A percentile compares a stretch with the other conserved stretches of the same genome.
phyloP scores from a whole-genome alignment of 2,797 vertebrate species.

The Falco cherrug region DNA sequence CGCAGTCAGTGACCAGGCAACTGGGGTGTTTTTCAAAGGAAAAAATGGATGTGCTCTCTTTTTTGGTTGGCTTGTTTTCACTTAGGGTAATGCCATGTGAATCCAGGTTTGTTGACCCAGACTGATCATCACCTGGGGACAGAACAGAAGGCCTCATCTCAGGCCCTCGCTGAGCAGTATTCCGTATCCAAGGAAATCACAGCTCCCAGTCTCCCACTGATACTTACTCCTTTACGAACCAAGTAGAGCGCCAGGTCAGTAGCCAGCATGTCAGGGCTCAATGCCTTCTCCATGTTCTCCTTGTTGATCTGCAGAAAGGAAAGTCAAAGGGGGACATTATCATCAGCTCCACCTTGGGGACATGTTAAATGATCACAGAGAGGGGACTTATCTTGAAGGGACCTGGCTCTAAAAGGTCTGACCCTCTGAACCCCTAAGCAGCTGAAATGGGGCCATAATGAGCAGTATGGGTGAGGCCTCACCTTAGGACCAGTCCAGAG shows the following conservation, averaged over 20 bases:
- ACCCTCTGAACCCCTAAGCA: too few relatives aligned
- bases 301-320: constrained; percentile 82
- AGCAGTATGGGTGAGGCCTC: not conserved
- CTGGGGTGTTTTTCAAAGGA: not conserved
- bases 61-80: constrained; percentile 70
- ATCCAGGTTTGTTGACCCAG: not conserved
- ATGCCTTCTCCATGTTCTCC: constrained; percentile 86
- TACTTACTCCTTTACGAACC: constrained; percentile 93
- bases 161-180: not conserved
- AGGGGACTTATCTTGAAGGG: too few relatives aligned
- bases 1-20: not conserved
- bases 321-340: not conserved
- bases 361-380: too few relatives aligned
- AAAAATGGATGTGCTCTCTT: not conserved
- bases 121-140: not conserved
- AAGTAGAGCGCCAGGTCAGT: constrained; percentile 84
- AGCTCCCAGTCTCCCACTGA: not conserved
- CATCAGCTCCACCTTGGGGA: not conserved
- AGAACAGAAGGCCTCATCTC: not conserved
- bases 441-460: not conserved
- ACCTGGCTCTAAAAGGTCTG: too few relatives aligned
- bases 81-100: not conserved
- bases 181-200: not conserved
- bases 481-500: accelerated
- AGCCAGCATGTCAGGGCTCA: constrained; percentile 85